Base-by-base conservation (phyloP, 2,113 vertebrate genomes). In the Enhydra lutris region DNA sequence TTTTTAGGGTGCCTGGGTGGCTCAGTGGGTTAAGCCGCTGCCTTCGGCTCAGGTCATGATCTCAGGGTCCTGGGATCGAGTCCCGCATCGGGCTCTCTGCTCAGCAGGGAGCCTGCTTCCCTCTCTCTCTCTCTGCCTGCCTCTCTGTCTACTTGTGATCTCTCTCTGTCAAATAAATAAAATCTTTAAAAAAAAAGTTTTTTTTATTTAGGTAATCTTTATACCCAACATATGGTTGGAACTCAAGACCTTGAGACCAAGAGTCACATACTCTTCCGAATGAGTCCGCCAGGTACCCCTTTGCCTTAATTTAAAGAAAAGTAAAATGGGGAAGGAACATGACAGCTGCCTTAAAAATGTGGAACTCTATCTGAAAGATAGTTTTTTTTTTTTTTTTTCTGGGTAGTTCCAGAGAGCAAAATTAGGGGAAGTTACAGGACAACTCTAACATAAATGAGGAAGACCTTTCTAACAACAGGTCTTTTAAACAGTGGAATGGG, bases 381-480 rank as follows among this genome's bases (percentile, higher is more conserved):
- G 50, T 89, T 7, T 67, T 47, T 93, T 93, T 88, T 92, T 47
- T 31, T 23, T 50, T 9, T 52, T 15, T 15, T 15, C 52, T 67
- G 6, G 2, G 36, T 93, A 81, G 45, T 92, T 94, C 23, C 69
- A 88, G 65, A 86, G 50, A 96, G 91, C 29, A 79, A 71, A 89
- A 83, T 65, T 59, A 71, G 63, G 86, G 65, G 79, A 92, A 90
- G 61, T 92, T 87, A 88, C 45, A 93, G 26, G 55, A 96, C 73
- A 97, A 88, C 57, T 76, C 24, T 63, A 76, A 91, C 34, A 55
- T 84, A 79, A 79, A 79, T 74, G 85, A 76, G 76, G 57, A 96
- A 96, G 94, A 73, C 55, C 31, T 89, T 96, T 89, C 45, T 87
- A 90, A 85, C 83, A 91, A 76, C 6, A 34, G 57, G 55, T n/a